A percentile compares a stretch with the other conserved stretches of the same genome.
These are phyloP conservation scores for Odontomachus brunneus DNA, from an alignment of 1,140 invertebrate species.

Conservation along the genomic window DNA sequence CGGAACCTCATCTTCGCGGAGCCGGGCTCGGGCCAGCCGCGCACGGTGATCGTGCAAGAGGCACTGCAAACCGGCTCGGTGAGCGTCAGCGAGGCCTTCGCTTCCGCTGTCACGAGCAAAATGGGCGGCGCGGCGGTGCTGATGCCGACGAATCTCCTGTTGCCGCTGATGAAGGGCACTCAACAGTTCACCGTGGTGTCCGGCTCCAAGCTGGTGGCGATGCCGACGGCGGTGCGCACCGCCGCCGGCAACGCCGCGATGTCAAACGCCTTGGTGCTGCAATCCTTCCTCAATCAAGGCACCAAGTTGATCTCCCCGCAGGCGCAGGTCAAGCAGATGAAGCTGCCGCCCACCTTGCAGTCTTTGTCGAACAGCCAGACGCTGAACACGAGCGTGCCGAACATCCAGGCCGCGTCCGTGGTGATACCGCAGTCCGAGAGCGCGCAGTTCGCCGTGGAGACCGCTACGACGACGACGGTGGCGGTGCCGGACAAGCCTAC, in stretches of 20 bases:
- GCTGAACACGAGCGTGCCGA: slow-evolving; percentile 61
- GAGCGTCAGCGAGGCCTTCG: slow-evolving; percentile 85
- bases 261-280: slow-evolving; percentile 85
- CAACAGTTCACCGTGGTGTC: slow-evolving; percentile 90
- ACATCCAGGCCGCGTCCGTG: slow-evolving; percentile 71
- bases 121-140: slow-evolving; percentile 87
- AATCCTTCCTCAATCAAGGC: slow-evolving; percentile 86
- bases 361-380: slow-evolving; percentile 70
- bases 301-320: slow-evolving; percentile 85
- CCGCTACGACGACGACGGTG: neutral
- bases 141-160: slow-evolving; percentile 88
- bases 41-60: slow-evolving; percentile 85
- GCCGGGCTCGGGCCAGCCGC: slow-evolving; percentile 77
- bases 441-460: slow-evolving; percentile 71
- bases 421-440: slow-evolving; percentile 71
- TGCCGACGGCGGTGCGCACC: slow-evolving; percentile 86
- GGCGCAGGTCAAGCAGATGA: slow-evolving; percentile 81
- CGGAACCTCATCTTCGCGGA: slow-evolving; percentile 82
- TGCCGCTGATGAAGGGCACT: slow-evolving; percentile 89
- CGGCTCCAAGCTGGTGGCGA: slow-evolving; percentile 88
- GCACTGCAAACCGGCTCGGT: slow-evolving; percentile 78
- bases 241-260: slow-evolving; percentile 74
- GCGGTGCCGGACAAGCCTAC: slow-evolving; percentile 37
- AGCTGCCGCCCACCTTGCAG: slow-evolving; percentile 78
- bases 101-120: slow-evolving; percentile 82